Percentiles rank a stretch among this genome's conserved stretches.
Conservation (phyloP, 2,797 vertebrate species). For the Schizopygopsis pylzovi region DNA sequence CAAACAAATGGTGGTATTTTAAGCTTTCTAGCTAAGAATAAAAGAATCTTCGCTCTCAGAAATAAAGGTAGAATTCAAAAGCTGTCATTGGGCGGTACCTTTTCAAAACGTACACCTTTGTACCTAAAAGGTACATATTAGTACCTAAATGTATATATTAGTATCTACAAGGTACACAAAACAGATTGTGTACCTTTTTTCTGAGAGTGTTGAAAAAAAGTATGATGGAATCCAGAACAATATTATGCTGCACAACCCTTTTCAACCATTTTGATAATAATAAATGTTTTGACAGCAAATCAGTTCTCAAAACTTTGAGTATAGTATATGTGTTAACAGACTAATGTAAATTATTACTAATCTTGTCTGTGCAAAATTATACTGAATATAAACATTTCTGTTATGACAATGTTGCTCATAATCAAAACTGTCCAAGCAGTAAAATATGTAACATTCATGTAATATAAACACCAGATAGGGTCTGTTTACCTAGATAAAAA, state of each 20-base stretch:
- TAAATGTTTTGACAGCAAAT: neutral
- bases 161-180: neutral
- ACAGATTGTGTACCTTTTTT: neutral
- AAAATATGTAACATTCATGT: too few relatives aligned
- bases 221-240: neutral
- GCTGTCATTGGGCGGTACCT: too few relatives aligned
- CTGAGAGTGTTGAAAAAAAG: neutral
- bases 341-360: neutral
- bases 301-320: neutral
- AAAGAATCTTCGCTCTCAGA: too few relatives aligned
- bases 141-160: neutral
- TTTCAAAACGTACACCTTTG: neutral
- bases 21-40: too few relatives aligned
- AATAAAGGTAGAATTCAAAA: too few relatives aligned
- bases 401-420: neutral
- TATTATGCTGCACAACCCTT: neutral
- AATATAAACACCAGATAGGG: neutral
- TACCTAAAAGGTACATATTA: too few relatives aligned
- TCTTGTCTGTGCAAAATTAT: neutral
- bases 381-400: too few relatives aligned
- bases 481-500: neutral
- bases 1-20: too few relatives aligned
- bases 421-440: neutral
- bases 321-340: neutral
- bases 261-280: neutral